Percentiles rank a stretch among this genome's conserved stretches.
Evolutionary conservation across 2,797 vertebrate species (phyloP).

Genomic region (Semotilus atromaculatus): DNA sequence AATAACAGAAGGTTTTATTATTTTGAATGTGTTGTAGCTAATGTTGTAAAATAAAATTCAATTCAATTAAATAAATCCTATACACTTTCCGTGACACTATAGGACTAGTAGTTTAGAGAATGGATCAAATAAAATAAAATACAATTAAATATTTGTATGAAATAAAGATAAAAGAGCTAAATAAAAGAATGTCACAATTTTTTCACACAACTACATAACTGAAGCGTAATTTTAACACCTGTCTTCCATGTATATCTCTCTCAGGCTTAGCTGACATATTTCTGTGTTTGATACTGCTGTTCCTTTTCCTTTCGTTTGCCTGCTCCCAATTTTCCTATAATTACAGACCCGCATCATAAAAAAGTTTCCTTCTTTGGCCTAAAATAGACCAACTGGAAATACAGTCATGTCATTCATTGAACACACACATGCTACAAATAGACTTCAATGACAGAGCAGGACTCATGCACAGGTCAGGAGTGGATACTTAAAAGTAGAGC

Average conservation of each 20-base stretch:
- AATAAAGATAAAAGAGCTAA: neutral
- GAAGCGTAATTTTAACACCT: neutral
- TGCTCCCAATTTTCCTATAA: conserved; percentile 24
- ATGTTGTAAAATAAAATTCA: no score
- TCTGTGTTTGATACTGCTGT: neutral
- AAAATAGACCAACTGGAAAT: conserved; percentile 45
- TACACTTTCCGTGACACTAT: neutral
- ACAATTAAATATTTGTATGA: no score
- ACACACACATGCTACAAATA: conserved; percentile 47
- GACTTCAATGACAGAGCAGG: conserved; percentile 34
- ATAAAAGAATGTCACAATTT: neutral
- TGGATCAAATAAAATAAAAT: neutral
- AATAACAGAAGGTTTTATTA: neutral
- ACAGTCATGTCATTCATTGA: conserved; percentile 33
- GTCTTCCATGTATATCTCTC: neutral
- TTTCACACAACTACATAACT: no score
- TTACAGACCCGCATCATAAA: conserved; percentile 36
- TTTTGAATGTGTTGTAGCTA: neutral
- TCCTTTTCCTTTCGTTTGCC: neutral
- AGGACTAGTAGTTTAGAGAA: neutral
- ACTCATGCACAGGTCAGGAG: conserved; percentile 48
- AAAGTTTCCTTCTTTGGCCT: conserved; percentile 26
- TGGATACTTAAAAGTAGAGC: conserved; percentile 35
- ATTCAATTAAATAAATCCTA: neutral
- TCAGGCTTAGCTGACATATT: neutral